Conservation (phyloP, 2,113 vertebrate species). For the Acrocephalus arundinaceus region DNA sequence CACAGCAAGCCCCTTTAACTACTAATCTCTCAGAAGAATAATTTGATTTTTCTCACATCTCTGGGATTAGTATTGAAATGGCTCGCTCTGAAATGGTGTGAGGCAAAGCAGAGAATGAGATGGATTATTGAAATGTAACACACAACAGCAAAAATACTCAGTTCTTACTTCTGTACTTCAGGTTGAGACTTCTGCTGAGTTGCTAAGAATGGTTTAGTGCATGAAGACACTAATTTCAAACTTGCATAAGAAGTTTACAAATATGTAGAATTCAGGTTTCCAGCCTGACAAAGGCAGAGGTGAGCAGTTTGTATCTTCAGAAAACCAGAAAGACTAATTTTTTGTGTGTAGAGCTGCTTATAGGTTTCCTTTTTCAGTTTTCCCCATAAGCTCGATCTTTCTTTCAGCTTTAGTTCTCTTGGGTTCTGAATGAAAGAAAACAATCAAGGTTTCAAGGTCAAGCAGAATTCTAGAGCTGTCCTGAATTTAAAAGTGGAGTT, state of each 20-base stretch:
- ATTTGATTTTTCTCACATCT: background rate
- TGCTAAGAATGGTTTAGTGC: background rate
- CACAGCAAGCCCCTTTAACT: background rate
- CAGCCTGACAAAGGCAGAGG: background rate
- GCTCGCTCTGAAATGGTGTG: background rate
- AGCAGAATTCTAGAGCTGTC: background rate
- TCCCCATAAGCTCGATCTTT: background rate
- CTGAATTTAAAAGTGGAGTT: background rate
- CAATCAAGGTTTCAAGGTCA: background rate
- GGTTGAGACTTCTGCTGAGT: background rate
- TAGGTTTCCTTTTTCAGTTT: background rate
- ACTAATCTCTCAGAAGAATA: background rate
- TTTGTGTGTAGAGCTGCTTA: background rate
- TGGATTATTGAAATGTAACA: background rate
- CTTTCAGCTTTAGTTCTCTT: background rate
- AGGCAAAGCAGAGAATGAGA: background rate
- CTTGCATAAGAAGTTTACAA: background rate
- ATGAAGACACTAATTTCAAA: background rate
- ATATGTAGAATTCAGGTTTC: background rate
- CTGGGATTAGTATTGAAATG: background rate
- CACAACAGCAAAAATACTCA: background rate
- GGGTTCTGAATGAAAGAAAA: background rate
- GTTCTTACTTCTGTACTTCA: background rate
- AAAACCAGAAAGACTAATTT: background rate
- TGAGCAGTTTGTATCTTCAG: background rate